Base-by-base conservation (phyloP, 37 sponge, comb jelly and placozoan genomes). In the Halisarca cf. caerulea region DNA sequence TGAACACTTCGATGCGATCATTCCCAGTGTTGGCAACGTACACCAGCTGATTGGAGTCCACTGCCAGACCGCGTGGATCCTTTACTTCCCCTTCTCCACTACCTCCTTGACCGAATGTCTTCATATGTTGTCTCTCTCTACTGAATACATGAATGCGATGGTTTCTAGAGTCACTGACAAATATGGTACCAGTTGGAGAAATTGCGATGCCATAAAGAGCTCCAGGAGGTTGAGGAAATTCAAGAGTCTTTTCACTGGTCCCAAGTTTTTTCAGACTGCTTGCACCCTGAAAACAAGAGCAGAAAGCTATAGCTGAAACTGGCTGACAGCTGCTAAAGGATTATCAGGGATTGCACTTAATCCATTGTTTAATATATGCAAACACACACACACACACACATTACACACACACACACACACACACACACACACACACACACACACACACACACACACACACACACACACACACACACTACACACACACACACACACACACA, bases 111-210 rank as follows among this genome's bases (percentile, higher is more conserved):
- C 72, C 72, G 30, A 71, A 34, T 18, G 37, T 71, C 39, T 39
- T 5, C 9, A 71, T 71, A 18, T 71, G 72, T 18, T 38, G 14
- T 18, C 41, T 37, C 38, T 71, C 9, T 30, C 8, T 39, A 71
- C 33, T 18, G 30, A 71, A 71, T 30, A 71, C 41, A 18, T 71
- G 40, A 18, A 71, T 71, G 6, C n/a, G 25, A 47, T 47, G 51
- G 45, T 43, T 23, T 21, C 23, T 11, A n/a, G 1, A 1, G 21
- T 74, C 77, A 18, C 43, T 40, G 21, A 74, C 77, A 74, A 39
- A 74, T 43, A 74, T 74, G 77, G 45, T 44, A 6, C 77, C 77
- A 41, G 15, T 21, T 15, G 77, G 77, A 74, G 77, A 33, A 9
- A 41, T 37, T 40, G 18, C 45, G 20, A 74, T 40, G 25, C 77